Percentiles rank a stretch among this genome's conserved stretches.
Conservation (phyloP, 2,888 invertebrate genomes). For the Rhamphomyia laevipes region DNA sequence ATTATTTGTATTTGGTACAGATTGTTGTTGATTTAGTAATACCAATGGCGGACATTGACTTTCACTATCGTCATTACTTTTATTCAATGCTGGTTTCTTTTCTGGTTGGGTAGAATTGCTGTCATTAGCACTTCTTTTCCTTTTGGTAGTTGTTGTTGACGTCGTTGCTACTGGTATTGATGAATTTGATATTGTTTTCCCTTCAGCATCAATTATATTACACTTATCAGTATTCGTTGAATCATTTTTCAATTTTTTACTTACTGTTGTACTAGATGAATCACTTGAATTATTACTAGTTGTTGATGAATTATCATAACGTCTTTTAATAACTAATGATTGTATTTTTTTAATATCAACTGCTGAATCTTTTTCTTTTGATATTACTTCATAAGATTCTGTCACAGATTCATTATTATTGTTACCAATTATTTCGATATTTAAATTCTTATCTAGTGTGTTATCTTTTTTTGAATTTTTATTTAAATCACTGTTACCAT, state of each 20-base stretch:
- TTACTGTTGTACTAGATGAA: neutral
- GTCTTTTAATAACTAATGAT: neutral
- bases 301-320: neutral
- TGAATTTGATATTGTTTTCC: no score
- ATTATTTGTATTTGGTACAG: no score
- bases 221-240: no score
- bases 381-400: slow-evolving; percentile 30
- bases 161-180: no score
- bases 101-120: no score
- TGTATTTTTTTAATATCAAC: neutral
- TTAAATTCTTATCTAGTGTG: neutral
- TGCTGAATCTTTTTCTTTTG: slow-evolving; percentile 12
- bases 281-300: neutral
- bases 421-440: slow-evolving; percentile 3
- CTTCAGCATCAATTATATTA: no score
- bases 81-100: no score
- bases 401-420: slow-evolving; percentile 8
- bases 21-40: slow-evolving; percentile 1
- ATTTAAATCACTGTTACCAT: neutral
- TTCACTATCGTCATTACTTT: no score
- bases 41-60: neutral
- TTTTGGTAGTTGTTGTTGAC: no score
- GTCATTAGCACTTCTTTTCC: no score
- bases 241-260: no score
- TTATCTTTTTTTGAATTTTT: no score